These are phyloP conservation scores for Parnassius orleans DNA, from an alignment of 2,888 invertebrate genomes.

Conservation along the genomic window DNA sequence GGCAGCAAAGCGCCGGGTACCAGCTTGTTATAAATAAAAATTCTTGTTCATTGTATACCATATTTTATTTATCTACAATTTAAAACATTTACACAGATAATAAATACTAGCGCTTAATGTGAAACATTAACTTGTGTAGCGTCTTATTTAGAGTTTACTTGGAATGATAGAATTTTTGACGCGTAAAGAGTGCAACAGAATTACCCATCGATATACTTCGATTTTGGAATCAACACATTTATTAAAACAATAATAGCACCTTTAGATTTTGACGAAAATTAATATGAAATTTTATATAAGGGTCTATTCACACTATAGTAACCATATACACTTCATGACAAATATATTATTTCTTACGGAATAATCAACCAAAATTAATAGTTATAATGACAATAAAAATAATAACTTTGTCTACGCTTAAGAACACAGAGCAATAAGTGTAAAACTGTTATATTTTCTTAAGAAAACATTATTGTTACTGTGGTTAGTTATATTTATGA, in stretches of 20 bases:
- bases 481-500: too few species aligned
- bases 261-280: neutral
- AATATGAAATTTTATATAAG: neutral
- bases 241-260: slow-evolving; percentile 19
- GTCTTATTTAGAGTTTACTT: slow-evolving; percentile 1
- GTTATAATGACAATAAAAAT: too few species aligned
- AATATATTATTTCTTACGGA: too few species aligned
- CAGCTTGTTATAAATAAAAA: too few species aligned
- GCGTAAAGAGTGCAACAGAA: neutral
- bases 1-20: too few species aligned
- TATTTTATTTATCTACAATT: slow-evolving; percentile 45
- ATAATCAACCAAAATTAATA: too few species aligned
- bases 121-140: slow-evolving; percentile 4
- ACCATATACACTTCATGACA: too few species aligned
- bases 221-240: neutral
- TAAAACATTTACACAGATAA: slow-evolving; percentile 38
- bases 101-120: slow-evolving; percentile 29
- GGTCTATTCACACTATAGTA: too few species aligned
- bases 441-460: too few species aligned
- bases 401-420: neutral
- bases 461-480: too few species aligned
- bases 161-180: slow-evolving; percentile 19
- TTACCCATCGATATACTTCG: neutral
- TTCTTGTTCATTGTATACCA: too few species aligned
- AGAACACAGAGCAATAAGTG: neutral